A percentile compares a stretch with the other conserved stretches of the same genome.
Conservation (phyloP, 2,113 vertebrate species). For the Mastomys natalensis region DNA sequence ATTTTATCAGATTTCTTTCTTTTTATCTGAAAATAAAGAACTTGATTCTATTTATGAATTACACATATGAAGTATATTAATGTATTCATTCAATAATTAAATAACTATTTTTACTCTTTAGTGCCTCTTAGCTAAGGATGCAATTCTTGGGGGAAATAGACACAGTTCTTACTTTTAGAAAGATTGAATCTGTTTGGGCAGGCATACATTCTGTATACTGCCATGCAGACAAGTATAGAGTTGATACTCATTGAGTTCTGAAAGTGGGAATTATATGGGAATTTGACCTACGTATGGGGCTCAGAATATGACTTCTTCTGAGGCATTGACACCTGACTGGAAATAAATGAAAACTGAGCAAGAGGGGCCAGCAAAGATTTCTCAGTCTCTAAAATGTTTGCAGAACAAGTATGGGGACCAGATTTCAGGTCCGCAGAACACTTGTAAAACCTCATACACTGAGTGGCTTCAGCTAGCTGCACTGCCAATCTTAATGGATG, state of each 20-base stretch:
- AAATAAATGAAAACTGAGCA: neutral
- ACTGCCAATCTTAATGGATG: neutral
- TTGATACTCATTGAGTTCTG: neutral
- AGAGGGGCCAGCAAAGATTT: neutral
- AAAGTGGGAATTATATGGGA: neutral
- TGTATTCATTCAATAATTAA: neutral
- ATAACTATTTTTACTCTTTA: neutral
- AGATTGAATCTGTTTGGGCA: neutral
- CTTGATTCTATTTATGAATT: neutral
- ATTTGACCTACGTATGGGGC: neutral
- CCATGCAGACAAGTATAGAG: neutral
- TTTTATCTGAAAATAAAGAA: neutral
- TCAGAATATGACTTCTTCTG: neutral
- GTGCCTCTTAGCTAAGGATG: neutral
- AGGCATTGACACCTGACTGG: neutral
- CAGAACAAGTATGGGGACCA: neutral
- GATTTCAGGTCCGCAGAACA: neutral
- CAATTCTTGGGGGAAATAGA: neutral
- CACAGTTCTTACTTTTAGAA: neutral
- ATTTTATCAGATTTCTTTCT: neutral
- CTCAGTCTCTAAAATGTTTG: too few species aligned
- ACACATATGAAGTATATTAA: neutral
- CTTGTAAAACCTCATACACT: neutral
- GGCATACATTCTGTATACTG: neutral
- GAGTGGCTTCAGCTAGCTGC: neutral